A percentile compares a stretch with the other conserved stretches of the same genome.
Conservation (phyloP, 2,888 invertebrate species). For the Syrphus vitripennis region DNA sequence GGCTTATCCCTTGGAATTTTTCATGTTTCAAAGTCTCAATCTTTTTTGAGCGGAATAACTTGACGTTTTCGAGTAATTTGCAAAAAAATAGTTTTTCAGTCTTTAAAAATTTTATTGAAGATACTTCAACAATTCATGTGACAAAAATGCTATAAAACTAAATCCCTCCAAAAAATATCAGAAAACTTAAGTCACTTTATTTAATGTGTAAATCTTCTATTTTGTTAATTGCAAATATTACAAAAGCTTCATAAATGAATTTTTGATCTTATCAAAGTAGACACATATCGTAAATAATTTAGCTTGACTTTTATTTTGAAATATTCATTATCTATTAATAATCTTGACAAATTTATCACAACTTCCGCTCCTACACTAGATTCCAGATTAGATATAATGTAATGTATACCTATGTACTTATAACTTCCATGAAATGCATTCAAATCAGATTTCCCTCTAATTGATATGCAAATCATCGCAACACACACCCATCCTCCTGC, state of each 20-base stretch:
- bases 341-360: slow-evolving; percentile 34
- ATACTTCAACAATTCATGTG: too few relatives aligned
- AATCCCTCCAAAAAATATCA: too few relatives aligned
- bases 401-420: neutral
- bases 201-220: too few relatives aligned
- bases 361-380: slow-evolving; percentile 53
- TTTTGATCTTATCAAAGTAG: neutral
- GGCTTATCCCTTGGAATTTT: too few relatives aligned
- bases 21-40: too few relatives aligned
- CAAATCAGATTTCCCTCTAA: slow-evolving; percentile 64
- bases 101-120: too few relatives aligned
- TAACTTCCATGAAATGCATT: slow-evolving; percentile 46
- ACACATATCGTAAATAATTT: neutral
- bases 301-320: neutral
- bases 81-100: too few relatives aligned
- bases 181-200: too few relatives aligned
- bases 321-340: slow-evolving; percentile 14
- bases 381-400: neutral
- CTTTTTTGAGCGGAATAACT: too few relatives aligned
- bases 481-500: slow-evolving; percentile 50
- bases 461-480: slow-evolving; percentile 63
- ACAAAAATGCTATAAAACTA: too few relatives aligned
- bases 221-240: too few relatives aligned
- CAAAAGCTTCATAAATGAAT: neutral
- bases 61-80: too few relatives aligned